Evolutionary conservation across 2,113 vertebrate genomes (phyloP).

Genomic region (Lagopus leucura): DNA sequence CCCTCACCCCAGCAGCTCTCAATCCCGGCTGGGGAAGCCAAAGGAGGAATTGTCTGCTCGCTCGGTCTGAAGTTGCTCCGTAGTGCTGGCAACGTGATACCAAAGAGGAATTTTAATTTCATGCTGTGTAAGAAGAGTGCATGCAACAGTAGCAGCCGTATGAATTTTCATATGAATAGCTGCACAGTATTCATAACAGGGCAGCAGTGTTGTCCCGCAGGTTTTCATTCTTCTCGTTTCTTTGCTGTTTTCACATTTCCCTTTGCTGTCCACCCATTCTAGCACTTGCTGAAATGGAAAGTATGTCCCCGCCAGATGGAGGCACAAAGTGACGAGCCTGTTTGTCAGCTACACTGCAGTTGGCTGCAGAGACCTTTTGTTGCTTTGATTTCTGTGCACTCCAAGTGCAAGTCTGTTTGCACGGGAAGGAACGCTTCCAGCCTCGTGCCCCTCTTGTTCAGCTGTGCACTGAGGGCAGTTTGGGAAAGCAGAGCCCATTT

Average conservation of each 20-base stretch:
- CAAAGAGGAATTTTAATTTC: conserved; percentile 76
- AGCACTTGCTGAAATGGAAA: conserved; percentile 56
- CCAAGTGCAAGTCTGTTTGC: conserved; percentile 62
- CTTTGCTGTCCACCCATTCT: conserved; percentile 41
- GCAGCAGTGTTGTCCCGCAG: conserved; percentile 58
- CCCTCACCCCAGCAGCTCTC: conserved; percentile 52
- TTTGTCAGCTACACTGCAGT: neutral
- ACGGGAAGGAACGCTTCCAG: conserved; percentile 62
- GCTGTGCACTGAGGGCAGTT: conserved; percentile 56
- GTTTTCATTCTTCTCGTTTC: conserved; percentile 58
- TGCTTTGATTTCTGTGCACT: conserved; percentile 42
- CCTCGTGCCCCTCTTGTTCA: conserved; percentile 64
- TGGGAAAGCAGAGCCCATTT: conserved; percentile 70
- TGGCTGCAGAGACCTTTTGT: conserved; percentile 61
- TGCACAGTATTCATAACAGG: conserved; percentile 49
- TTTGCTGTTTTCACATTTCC: conserved; percentile 32
- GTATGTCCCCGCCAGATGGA: conserved; percentile 62
- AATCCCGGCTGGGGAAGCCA: conserved; percentile 48
- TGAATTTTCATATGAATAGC: conserved; percentile 72
- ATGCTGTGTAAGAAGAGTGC: conserved; percentile 68
- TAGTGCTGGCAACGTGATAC: conserved; percentile 57
- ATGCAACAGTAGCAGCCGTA: conserved; percentile 67
- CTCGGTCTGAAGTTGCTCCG: conserved; percentile 53
- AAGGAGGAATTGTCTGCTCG: conserved; percentile 65
- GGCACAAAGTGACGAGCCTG: conserved; percentile 20